Percentiles rank a stretch among this genome's conserved stretches.
Conservation (phyloP, 2,888 invertebrate species). For the Mesorhabditis spiculigera region DNA sequence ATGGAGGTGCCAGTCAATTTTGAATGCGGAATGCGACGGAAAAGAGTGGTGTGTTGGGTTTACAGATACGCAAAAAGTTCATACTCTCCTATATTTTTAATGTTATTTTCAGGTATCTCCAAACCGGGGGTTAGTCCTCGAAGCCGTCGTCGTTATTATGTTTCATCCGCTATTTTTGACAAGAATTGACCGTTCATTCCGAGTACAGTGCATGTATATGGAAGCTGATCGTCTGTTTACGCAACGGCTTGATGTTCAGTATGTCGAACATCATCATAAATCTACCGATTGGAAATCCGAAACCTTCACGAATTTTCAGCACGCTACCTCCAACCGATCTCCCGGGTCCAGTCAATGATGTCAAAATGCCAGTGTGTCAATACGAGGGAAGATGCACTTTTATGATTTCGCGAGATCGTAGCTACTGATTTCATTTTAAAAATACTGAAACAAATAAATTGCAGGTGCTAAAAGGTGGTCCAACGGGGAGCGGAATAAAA, state of each 20-base stretch:
- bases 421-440: no score
- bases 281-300: constrained; percentile 2
- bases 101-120: constrained; percentile 30
- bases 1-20: constrained; percentile 41
- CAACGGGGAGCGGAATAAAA: constrained; percentile 30
- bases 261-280: constrained; percentile 5
- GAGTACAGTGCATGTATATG: constrained; percentile 46
- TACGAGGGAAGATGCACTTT: constrained; percentile 32
- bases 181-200: constrained; percentile 36
- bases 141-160: constrained; percentile 50
- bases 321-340: constrained; percentile 42
- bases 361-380: constrained; percentile 36
- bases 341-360: constrained; percentile 23
- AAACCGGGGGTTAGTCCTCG: constrained; percentile 45
- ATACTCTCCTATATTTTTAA: not conserved
- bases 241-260: constrained; percentile 47
- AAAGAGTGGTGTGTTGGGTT: constrained; percentile 26
- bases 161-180: constrained; percentile 52
- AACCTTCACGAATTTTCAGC: constrained; percentile 18
- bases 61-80: no score
- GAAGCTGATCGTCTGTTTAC: constrained; percentile 42
- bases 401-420: no score
- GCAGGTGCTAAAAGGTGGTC: constrained; percentile 33
- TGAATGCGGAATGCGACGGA: constrained; percentile 48
- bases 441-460: not conserved